A percentile compares a stretch with the other conserved stretches of the same genome.
phyloP scores from a whole-genome alignment of 2,113 vertebrate species.

The Orcinus orca region DNA sequence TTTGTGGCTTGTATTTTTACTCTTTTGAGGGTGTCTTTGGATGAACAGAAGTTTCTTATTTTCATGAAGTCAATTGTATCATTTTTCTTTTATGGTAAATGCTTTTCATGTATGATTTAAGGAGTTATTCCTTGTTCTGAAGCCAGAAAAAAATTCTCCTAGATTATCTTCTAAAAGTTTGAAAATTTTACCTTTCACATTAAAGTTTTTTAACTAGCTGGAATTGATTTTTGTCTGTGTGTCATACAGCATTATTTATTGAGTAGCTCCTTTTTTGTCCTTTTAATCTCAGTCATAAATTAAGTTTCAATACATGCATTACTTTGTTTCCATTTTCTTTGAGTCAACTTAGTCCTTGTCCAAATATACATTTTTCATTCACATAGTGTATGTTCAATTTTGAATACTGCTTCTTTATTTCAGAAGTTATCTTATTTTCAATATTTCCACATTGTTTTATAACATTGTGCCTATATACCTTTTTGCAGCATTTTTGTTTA shows the following conservation, averaged over 20 bases:
- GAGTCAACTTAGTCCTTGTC: neutral
- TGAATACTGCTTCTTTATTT: neutral
- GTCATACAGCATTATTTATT: neutral
- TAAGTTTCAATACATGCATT: neutral
- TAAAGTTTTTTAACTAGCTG: neutral
- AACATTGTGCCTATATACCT: neutral
- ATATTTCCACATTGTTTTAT: neutral
- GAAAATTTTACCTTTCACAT: neutral
- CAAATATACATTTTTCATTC: neutral
- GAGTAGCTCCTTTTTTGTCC: neutral
- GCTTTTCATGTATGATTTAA: neutral
- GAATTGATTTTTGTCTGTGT: neutral
- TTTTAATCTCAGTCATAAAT: neutral
- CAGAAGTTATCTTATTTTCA: neutral
- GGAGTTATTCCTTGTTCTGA: neutral
- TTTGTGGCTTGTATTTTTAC: neutral
- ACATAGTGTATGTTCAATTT: neutral
- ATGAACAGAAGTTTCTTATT: neutral
- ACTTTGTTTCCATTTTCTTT: neutral
- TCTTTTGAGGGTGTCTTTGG: neutral
- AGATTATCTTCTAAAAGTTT: neutral
- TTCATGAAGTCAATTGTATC: neutral
- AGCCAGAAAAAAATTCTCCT: neutral
- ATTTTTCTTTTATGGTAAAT: slow-evolving; percentile 14
- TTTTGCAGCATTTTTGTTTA: neutral